phyloP scores from a whole-genome alignment of 2,888 invertebrate genomes.

The Noctua janthe region DNA sequence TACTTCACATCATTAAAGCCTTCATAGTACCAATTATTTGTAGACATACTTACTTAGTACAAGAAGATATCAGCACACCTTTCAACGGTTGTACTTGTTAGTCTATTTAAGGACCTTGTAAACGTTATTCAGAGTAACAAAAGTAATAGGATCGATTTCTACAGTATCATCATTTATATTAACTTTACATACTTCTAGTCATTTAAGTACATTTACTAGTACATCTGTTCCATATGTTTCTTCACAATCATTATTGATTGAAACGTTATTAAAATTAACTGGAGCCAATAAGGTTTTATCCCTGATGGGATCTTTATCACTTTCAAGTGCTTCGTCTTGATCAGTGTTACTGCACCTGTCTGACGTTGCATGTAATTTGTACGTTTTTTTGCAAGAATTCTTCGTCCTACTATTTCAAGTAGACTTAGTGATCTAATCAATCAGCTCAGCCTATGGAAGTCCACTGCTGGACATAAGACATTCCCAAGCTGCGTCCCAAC shows the following conservation, averaged over 20 bases:
- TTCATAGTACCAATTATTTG: constrained; percentile 35
- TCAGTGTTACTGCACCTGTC: constrained; percentile 40
- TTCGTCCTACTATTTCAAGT: neutral
- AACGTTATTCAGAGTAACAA: neutral
- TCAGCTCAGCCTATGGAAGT: neutral
- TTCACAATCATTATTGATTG: constrained; percentile 10
- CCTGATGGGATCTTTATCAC: constrained; percentile 21
- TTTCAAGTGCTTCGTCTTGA: constrained; percentile 14
- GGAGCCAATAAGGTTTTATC: constrained; percentile 8
- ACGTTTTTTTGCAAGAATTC: neutral
- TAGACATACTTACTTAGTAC: constrained; percentile 5
- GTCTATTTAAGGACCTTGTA: constrained; percentile 22
- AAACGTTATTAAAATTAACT: constrained; percentile 19
- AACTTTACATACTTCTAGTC: constrained; percentile 25
- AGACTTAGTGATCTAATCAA: neutral
- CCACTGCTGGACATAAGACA: neutral
- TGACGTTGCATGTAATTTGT: neutral
- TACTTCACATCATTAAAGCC: constrained; percentile 25
- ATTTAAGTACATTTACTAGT: constrained; percentile 3
- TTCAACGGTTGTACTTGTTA: constrained; percentile 7
- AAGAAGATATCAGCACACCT: constrained; percentile 26
- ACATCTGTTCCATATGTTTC: neutral
- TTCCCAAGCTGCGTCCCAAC: neutral
- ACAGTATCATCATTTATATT: constrained; percentile 7
- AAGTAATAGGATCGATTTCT: constrained; percentile 31